Base-by-base conservation (phyloP, 2,113 vertebrate genomes). In the Cranoglanis bouderius region DNA sequence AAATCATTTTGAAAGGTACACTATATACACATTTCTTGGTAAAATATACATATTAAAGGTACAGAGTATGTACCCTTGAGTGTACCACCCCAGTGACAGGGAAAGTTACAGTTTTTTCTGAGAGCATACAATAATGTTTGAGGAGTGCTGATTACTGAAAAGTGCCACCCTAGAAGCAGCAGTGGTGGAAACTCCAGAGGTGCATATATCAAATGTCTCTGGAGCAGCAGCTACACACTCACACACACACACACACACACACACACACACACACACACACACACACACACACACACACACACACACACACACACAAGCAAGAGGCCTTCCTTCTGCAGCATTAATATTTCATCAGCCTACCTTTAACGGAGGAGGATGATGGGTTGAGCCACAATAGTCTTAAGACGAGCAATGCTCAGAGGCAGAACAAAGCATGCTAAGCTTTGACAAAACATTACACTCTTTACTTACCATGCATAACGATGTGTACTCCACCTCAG, bases 321-420 rank as follows among this genome's bases (percentile, higher is more conserved):
- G 90, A 90, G 80, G 61, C 86, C 84, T 88, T 81, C 80, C 67
- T 89, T 88, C 85, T 90, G 38, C 82, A 89, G 90, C 82, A 92
- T 94, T 90, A 93, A 94, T 94, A 93, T 94, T 94, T 89, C 75
- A 94, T 93, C 38, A 90, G 82, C 63, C 90, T 87, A 90, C 88
- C 89, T 92, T 91, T 90, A 90, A 85, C 84, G 40, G 67, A 85
- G 84, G 67, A 88, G 38, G 81, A 90, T 87, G 87, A 80, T 81
- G 40, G 70, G 59, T 90, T 77, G 40, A 55, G 85, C 85, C 82
- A 86, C 9, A 78, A 87, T 84, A 87, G 78, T 80, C 87, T 84
- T 3, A 74, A 88, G 88, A 87, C 85, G 89, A 82, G 81, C 32
- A 83, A 53, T 78, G 84, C 84, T 85, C 63, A 61, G 57, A 85